Conservation (phyloP, 2,797 vertebrate species). For the Rhinatrema bivittatum region DNA sequence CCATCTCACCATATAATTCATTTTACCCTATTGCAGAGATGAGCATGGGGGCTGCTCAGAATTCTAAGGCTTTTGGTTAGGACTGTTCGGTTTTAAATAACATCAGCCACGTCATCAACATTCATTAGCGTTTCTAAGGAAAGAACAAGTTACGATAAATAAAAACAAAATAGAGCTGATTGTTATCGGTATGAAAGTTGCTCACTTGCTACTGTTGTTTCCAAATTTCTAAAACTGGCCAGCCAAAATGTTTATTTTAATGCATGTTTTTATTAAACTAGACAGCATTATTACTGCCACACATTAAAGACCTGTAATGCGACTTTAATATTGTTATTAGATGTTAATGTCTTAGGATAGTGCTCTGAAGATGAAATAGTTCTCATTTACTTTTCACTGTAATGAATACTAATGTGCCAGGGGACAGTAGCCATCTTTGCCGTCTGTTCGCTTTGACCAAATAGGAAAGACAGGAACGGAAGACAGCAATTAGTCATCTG, state of each 20-base stretch:
- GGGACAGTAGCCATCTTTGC: slow-evolving; percentile 25
- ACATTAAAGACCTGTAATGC: slow-evolving; percentile 34
- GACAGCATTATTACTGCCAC: slow-evolving; percentile 32
- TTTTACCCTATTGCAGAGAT: background rate
- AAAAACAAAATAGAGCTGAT: background rate
- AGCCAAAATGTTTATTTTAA: slow-evolving; percentile 36
- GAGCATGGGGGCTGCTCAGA: background rate
- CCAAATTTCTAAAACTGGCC: slow-evolving; percentile 10
- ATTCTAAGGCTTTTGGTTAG: background rate
- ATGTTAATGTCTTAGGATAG: slow-evolving; percentile 34
- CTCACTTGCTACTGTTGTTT: slow-evolving; percentile 11
- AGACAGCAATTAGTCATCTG: slow-evolving; percentile 12
- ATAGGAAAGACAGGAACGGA: slow-evolving; percentile 7
- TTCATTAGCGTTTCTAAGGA: background rate
- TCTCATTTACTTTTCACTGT: slow-evolving; percentile 37
- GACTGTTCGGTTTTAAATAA: background rate
- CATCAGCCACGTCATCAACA: background rate
- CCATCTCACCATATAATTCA: too few species aligned
- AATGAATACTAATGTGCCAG: slow-evolving; percentile 34
- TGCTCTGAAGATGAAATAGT: slow-evolving; percentile 37
- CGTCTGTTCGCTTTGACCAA: slow-evolving; percentile 28
- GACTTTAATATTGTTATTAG: slow-evolving; percentile 42
- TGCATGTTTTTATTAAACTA: slow-evolving; percentile 33
- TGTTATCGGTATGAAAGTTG: background rate
- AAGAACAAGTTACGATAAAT: background rate